Evolutionary conservation across 2,888 invertebrate species (phyloP), one percentile per base, ranked within the genome.

Genomic region (Cistogaster globosa): DNA sequence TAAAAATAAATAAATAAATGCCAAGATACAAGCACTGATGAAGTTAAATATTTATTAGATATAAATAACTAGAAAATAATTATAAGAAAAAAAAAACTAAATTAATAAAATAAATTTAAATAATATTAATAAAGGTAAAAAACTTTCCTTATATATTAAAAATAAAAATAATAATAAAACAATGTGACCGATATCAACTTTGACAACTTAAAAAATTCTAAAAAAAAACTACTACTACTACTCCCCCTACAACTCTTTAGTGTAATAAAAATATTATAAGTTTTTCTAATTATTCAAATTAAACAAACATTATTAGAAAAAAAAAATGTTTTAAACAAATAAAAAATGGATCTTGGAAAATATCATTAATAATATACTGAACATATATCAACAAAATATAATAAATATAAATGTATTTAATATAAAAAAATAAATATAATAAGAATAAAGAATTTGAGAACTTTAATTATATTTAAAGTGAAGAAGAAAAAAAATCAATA

Each of bases 21-120:
- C 82, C 82, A 82, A 82, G 20, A 85, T 79, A 82, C 63, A 82
- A 85, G 85, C 82, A 85, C 85, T 85, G 85, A 85, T 85, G 85
- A 82, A 85, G 82, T 82, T 82, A 85, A 79, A 79, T 78, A 75
- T 71, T 82, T 78, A 85, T 71, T 77, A 82, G 75, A 74, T 62
- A 75, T 67, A 75, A 68, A 69, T 68, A 63, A 76, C 38, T 78
- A 67, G 48, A 45, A 76, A 51, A 71, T 71, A 48, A 58, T 58
- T 51, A 65, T 22, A n/a, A 63, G 38, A 51, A 72, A 45, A 74
- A 38, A 65, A 63, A n/a, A 63, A 81, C 55, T 63, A 74, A 78
- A 42, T 60, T 75, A 82, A 65, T 26, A 53, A 51, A 75, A 75
- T 5, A 5, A 7, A 32, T 7, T 32, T 4, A 6, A 32, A 32